Evolutionary conservation across 2,797 vertebrate genomes (phyloP).

Genomic region (Echeneis naucrates): DNA sequence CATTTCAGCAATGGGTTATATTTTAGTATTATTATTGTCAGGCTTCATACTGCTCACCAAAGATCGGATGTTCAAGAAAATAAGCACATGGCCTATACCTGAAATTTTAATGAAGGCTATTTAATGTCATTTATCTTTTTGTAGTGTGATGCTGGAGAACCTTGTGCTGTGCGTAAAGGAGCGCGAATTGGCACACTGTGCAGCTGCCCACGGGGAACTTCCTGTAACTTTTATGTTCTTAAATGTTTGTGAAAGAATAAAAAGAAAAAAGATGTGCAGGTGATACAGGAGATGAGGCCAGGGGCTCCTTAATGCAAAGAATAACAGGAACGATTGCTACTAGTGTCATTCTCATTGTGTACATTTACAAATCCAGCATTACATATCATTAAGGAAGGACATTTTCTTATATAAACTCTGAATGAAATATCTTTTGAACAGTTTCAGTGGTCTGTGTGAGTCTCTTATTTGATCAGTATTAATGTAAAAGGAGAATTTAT

Average conservation of each 20-base stretch:
- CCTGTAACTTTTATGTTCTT: constrained; percentile 85
- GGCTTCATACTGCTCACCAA: not conserved
- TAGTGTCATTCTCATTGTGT: constrained; percentile 23
- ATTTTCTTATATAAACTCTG: constrained; percentile 27
- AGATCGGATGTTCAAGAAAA: too few species aligned
- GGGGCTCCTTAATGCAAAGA: constrained; percentile 5
- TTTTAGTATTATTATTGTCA: not conserved
- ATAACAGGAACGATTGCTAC: not conserved
- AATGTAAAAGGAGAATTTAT: not conserved
- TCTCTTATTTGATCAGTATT: not conserved
- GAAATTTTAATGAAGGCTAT: not conserved
- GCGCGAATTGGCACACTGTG: constrained; percentile 86
- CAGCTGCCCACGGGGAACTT: constrained; percentile 84
- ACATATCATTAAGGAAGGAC: constrained; percentile 33
- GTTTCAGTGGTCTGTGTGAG: not conserved
- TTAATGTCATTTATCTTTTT: constrained; percentile 14
- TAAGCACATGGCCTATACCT: not conserved
- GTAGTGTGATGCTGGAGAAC: constrained; percentile 84
- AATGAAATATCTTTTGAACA: not conserved
- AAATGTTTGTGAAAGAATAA: constrained; percentile 78
- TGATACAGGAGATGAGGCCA: not conserved
- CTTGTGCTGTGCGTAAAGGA: constrained; percentile 86
- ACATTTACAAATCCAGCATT: constrained; percentile 35
- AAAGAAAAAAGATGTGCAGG: not conserved
- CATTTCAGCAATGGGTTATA: not conserved